Percentiles rank a stretch among this genome's conserved stretches.
Conservation (phyloP, 2,113 vertebrate species). For the Notarius quadriscutis region DNA sequence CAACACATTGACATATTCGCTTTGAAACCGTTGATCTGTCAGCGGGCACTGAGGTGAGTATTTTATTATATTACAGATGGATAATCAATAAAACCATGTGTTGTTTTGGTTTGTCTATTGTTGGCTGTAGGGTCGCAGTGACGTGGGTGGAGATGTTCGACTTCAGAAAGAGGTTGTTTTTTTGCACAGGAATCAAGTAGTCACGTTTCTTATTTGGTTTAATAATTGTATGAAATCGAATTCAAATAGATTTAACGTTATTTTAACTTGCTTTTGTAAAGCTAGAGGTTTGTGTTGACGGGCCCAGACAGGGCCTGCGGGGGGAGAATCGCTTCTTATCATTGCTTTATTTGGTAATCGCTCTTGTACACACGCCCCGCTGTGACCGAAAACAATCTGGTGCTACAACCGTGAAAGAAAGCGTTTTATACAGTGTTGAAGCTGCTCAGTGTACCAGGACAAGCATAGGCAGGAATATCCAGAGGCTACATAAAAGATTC, state of each 20-base stretch:
- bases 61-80: background rate
- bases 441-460: background rate
- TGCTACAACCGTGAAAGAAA: background rate
- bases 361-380: background rate
- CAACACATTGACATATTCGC: background rate
- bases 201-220: background rate
- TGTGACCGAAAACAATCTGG: no score
- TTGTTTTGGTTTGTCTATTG: background rate
- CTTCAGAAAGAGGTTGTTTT: background rate
- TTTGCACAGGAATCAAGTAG: background rate
- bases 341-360: conserved; percentile 38
- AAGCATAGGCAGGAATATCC: background rate
- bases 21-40: background rate
- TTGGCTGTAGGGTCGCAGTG: background rate
- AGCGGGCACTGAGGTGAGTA: conserved; percentile 24
- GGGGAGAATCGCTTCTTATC: background rate
- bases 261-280: background rate
- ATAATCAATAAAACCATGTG: background rate
- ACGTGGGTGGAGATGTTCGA: conserved; percentile 21
- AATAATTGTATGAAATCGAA: background rate
- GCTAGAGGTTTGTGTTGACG: background rate
- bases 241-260: background rate
- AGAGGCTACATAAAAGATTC: background rate
- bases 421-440: background rate
- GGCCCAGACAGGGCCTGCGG: background rate